Evolutionary conservation across 2,113 vertebrate genomes (phyloP).

Genomic region (Isichthys henryi): DNA sequence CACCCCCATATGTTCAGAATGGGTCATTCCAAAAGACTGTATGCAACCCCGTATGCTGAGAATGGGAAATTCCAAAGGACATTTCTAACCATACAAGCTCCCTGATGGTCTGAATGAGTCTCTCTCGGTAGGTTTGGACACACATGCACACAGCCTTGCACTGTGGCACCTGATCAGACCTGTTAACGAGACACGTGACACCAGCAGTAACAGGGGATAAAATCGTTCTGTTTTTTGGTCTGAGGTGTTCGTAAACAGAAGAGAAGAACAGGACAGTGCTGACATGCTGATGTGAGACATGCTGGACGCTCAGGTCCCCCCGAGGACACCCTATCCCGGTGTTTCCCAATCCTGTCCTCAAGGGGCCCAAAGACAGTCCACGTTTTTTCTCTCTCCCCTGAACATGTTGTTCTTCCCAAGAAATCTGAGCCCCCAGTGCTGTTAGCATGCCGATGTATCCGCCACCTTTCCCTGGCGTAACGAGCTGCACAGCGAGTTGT

Average conservation of each 20-base stretch:
- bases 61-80: background rate
- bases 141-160: background rate
- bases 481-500: background rate
- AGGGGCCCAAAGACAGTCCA: background rate
- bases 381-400: background rate
- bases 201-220: background rate
- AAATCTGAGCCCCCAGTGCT: background rate
- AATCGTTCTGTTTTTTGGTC: background rate
- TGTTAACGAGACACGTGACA: background rate
- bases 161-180: background rate
- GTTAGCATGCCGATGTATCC: background rate
- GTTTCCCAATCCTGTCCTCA: background rate
- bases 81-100: background rate
- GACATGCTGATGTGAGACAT: background rate
- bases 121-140: background rate
- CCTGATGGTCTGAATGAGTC: background rate
- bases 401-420: background rate
- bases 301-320: background rate
- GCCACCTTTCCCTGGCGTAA: background rate
- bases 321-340: background rate
- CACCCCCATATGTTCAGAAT: background rate
- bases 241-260: background rate
- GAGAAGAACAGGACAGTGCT: background rate
- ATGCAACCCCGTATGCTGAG: background rate
- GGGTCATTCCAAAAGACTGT: background rate